Percentiles rank a stretch among this genome's conserved stretches.
Conservation (phyloP, 2,113 vertebrate species). For the Ovis canadensis region DNA sequence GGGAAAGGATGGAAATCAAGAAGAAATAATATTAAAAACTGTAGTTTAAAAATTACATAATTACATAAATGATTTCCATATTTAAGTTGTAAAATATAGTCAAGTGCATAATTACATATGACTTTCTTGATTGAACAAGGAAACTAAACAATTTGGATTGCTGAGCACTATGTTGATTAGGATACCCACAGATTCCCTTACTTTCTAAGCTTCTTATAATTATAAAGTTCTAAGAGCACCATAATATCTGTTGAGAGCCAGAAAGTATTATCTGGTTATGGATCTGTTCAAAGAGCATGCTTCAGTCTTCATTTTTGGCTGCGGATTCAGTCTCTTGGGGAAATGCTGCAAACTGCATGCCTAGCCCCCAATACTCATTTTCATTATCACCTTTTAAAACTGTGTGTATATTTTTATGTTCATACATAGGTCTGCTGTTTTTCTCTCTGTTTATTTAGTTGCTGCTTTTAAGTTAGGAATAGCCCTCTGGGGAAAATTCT, state of each 20-base stretch:
- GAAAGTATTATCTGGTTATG: neutral
- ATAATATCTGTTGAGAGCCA: neutral
- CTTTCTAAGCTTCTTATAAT: neutral
- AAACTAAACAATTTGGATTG: neutral
- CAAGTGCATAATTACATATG: neutral
- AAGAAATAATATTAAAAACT: neutral
- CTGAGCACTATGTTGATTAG: neutral
- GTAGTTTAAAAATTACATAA: neutral
- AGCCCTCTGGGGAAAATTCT: neutral
- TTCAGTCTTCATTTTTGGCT: neutral
- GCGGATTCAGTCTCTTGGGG: neutral
- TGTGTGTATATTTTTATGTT: neutral
- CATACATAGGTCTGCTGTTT: neutral
- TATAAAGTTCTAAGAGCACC: neutral
- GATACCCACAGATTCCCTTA: neutral
- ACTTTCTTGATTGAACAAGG: neutral
- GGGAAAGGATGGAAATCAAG: neutral
- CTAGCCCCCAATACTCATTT: neutral
- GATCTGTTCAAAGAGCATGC: neutral
- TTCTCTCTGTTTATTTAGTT: neutral
- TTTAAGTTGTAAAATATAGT: neutral
- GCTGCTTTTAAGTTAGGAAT: slow-evolving; percentile 22
- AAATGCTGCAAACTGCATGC: neutral
- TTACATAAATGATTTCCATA: neutral
- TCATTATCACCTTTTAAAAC: neutral